Conservation (phyloP, 53 echinoderm and acorn worm genomes). For the Patiria pectinifera region DNA sequence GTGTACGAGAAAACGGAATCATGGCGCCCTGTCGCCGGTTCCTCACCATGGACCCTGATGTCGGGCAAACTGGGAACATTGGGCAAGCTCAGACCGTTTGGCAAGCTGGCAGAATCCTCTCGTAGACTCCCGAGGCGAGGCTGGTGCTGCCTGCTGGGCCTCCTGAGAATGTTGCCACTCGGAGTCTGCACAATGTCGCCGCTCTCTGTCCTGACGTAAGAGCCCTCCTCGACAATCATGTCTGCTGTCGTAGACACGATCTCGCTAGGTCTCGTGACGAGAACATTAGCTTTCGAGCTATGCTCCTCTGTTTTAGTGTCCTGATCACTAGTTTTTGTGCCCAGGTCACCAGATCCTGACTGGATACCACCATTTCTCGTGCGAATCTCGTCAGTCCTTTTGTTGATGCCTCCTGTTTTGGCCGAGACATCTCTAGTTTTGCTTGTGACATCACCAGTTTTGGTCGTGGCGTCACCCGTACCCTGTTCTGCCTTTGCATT, state of each 20-base stretch:
- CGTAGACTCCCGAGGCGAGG: background rate
- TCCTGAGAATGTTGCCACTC: background rate
- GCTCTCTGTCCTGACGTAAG: constrained; percentile 12
- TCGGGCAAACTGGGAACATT: constrained; percentile 13
- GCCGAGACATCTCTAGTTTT: background rate
- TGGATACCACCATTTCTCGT: constrained; percentile 1
- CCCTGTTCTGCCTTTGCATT: background rate
- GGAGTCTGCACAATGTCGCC: constrained; percentile 1
- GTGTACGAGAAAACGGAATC: constrained; percentile 15
- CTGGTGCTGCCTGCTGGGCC: background rate
- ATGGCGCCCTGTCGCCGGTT: background rate
- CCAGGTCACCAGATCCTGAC: background rate
- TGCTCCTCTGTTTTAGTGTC: background rate
- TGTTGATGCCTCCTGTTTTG: background rate
- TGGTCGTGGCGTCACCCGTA: background rate
- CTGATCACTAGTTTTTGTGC: background rate
- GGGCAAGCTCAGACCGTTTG: background rate
- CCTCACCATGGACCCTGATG: background rate
- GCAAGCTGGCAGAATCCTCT: background rate
- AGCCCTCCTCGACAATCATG: background rate
- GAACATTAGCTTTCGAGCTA: background rate
- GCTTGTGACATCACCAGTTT: background rate
- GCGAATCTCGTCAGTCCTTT: background rate
- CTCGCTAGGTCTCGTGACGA: constrained; percentile 1
- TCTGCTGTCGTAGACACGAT: constrained; percentile 32